Evolutionary conservation across 2,113 vertebrate species (phyloP).

Genomic region (Donacobius atricapilla): DNA sequence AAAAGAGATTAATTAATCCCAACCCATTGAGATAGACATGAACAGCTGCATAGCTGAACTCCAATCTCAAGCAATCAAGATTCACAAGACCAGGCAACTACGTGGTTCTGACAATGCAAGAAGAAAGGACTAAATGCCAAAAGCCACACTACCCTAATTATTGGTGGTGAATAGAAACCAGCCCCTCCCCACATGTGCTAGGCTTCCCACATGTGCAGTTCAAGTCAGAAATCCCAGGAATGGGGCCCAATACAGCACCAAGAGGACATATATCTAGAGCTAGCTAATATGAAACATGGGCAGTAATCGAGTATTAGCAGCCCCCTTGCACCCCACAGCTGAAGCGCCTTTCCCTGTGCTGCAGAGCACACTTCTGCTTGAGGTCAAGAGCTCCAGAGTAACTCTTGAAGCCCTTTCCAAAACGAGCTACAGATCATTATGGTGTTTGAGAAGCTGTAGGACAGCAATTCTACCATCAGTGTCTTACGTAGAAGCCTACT

Average conservation of each 20-base stretch:
- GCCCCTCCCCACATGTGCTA: background rate
- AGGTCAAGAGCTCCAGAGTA: background rate
- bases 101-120: background rate
- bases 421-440: background rate
- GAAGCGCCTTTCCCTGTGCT: background rate
- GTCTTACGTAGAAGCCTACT: background rate
- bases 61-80: background rate
- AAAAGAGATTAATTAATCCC: background rate
- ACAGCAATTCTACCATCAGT: background rate
- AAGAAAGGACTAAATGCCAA: background rate
- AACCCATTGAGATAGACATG: background rate
- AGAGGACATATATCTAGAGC: background rate
- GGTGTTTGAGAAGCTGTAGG: background rate
- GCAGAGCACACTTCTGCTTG: background rate
- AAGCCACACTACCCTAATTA: background rate
- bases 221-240: background rate
- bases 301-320: background rate
- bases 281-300: background rate
- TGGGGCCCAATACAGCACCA: background rate
- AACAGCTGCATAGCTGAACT: background rate
- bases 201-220: background rate
- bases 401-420: background rate
- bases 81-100: background rate
- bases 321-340: background rate
- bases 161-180: background rate